Evolutionary conservation across 2,113 vertebrate genomes (phyloP), one percentile per base, ranked within the genome.

Genomic region (Cyprinodon brontotheroides): DNA sequence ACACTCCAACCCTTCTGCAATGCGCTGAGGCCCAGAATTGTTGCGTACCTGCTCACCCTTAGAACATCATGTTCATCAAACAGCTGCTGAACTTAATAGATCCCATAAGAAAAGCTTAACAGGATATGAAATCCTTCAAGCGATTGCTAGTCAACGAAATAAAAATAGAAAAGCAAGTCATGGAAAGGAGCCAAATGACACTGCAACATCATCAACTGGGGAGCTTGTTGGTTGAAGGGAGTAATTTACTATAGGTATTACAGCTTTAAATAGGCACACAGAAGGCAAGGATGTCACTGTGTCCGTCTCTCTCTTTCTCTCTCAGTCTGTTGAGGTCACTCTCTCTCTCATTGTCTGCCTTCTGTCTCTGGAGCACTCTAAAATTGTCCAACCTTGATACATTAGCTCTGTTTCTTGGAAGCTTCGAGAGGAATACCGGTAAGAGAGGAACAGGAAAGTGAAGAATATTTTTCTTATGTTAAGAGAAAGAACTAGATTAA

Each of bases 1-100:
- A 72, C 75, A 63, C 78, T 92, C 83, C 90, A 92, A 81, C 75
- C 60, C 53, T 89, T 90, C 92, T 93, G 93, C 93, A 91, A 86
- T 88, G 89, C 75, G 84, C 83, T 76, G 80, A 65, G 82, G 84
- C 81, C 73, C 85, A 88, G 84, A 72, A 71, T 77, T 83, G 84
- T 84, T 91, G 81, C 74, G 85, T 91, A 63, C 80, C 84, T 79
- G 73, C 63, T 59, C 74, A 79, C 71, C 68, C 75, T 74, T 60
- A 65, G 36, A 36, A 75, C 40, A 39, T 39, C 12, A 22, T 65
- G 48, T 76, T 70, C 75, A 86, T 89, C 86, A 82, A 74, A 53
- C 69, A 65, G 84, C 66, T n/a, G 0, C 22, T 36, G 12, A 36
- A 67, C 72, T 73, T 17, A 8, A 10, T 78, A 62, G 75, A 64